These are phyloP conservation scores for Drosophila paulistorum DNA, from an alignment of 1,140 invertebrate genomes.

Conservation along the genomic window DNA sequence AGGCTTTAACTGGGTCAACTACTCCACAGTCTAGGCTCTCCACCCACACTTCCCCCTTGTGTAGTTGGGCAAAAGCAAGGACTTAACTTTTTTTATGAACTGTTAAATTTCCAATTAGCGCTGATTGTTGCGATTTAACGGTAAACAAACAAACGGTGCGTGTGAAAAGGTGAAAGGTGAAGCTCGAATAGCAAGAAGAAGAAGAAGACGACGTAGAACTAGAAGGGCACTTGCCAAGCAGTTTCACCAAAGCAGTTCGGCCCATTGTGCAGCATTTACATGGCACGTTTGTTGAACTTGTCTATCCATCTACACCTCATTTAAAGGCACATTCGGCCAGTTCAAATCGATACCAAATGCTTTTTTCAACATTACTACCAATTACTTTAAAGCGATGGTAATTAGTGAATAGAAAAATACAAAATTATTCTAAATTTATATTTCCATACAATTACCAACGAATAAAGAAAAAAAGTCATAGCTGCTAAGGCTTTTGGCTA, in stretches of 20 bases:
- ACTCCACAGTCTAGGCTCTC: not conserved
- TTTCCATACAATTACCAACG: too few relatives aligned
- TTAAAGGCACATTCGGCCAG: too few relatives aligned
- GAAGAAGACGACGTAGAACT: not conserved
- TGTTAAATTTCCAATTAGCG: constrained; percentile 78
- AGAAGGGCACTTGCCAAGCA: not conserved
- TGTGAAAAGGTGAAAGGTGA: constrained; percentile 24
- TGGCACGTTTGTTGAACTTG: too few relatives aligned
- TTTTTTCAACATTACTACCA: too few relatives aligned
- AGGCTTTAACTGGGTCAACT: constrained; percentile 19
- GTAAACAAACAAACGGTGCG: constrained; percentile 40
- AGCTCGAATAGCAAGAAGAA: not conserved
- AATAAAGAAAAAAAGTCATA: too few relatives aligned
- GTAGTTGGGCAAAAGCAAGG: constrained; percentile 9
- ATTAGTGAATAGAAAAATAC: too few relatives aligned
- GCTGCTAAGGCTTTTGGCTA: too few relatives aligned
- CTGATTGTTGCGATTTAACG: constrained; percentile 68
- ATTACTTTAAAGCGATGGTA: too few relatives aligned
- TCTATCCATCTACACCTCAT: too few relatives aligned
- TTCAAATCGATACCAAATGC: too few relatives aligned
- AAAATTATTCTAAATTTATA: too few relatives aligned
- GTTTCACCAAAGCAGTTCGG: not conserved
- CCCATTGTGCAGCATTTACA: not conserved
- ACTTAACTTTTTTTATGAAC: constrained; percentile 61
- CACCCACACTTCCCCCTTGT: not conserved